A percentile compares a stretch with the other conserved stretches of the same genome.
phyloP scores from a whole-genome alignment of 2,888 invertebrate species.

The Drosophila basisetae region DNA sequence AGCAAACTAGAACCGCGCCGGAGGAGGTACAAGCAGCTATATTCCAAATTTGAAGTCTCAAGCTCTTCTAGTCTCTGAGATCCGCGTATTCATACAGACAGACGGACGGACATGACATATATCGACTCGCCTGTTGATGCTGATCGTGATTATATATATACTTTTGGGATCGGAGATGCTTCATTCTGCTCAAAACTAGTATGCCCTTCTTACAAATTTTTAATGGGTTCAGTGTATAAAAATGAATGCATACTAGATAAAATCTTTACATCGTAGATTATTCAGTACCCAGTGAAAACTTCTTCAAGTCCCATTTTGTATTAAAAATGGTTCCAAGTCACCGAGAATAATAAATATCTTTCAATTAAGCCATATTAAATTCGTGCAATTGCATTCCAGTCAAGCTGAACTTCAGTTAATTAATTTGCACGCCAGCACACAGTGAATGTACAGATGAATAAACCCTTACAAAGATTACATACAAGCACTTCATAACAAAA shows the following conservation, averaged over 20 bases:
- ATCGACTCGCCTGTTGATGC: too few relatives aligned
- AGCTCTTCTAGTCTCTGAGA: too few relatives aligned
- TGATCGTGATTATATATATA: too few relatives aligned
- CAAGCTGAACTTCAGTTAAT: slow-evolving; percentile 61
- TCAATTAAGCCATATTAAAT: slow-evolving; percentile 57
- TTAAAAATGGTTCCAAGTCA: slow-evolving; percentile 2
- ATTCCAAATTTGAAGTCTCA: too few relatives aligned
- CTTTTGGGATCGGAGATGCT: too few relatives aligned
- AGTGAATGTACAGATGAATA: slow-evolving; percentile 17
- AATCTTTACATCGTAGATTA: background rate
- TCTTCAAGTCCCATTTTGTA: slow-evolving; percentile 14
- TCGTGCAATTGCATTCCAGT: slow-evolving; percentile 51
- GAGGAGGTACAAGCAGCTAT: too few relatives aligned
- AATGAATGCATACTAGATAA: background rate
- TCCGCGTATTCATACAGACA: too few relatives aligned
- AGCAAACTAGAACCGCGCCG: too few relatives aligned
- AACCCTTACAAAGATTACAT: slow-evolving; percentile 12
- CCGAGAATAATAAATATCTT: slow-evolving; percentile 34
- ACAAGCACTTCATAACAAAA: slow-evolving; percentile 10
- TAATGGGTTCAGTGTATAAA: background rate
- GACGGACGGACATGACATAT: too few relatives aligned
- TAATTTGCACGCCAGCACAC: slow-evolving; percentile 56
- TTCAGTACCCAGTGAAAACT: background rate
- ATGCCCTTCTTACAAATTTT: too few relatives aligned
- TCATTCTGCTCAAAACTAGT: too few relatives aligned